Evolutionary conservation across 1,140 invertebrate species (phyloP).

Genomic region (Bombus haemorrhoidalis): DNA sequence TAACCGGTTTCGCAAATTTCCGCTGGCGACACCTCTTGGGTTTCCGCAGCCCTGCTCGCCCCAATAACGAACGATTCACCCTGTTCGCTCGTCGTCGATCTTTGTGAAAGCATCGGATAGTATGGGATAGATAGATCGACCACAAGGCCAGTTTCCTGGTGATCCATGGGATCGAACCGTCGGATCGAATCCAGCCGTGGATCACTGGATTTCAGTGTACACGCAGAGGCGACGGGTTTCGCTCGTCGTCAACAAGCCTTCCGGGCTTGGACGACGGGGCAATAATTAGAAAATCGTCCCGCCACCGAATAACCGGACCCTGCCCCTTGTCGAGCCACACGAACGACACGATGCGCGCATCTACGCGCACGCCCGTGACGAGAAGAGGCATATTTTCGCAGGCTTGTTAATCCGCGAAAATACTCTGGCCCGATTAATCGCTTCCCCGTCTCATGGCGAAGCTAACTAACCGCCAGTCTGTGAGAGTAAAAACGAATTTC

Average conservation of each 20-base stretch:
- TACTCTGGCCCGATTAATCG: conserved; percentile 56
- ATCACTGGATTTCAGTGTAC: conserved; percentile 50
- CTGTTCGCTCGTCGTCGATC: background rate
- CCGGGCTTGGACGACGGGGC: conserved; percentile 58
- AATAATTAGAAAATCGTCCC: conserved; percentile 73
- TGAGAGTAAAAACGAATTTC: background rate
- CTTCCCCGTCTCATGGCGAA: background rate
- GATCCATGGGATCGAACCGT: conserved; percentile 56
- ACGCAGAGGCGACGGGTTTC: conserved; percentile 45
- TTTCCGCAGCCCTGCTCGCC: background rate
- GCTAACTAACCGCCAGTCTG: background rate
- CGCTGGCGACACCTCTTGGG: conserved; percentile 2
- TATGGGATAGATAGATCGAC: background rate
- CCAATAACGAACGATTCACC: background rate
- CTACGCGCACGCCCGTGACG: conserved; percentile 49
- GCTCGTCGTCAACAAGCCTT: conserved; percentile 58
- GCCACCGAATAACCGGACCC: conserved; percentile 68
- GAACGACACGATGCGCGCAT: conserved; percentile 53
- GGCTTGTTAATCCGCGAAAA: conserved; percentile 60
- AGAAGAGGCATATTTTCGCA: conserved; percentile 61
- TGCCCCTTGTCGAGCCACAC: conserved; percentile 60
- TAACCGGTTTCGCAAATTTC: conserved; percentile 8
- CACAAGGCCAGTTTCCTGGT: background rate
- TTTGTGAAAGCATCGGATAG: background rate
- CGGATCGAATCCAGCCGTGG: conserved; percentile 44